Percentiles rank a stretch among this genome's conserved stretches.
Evolutionary conservation across 2,797 vertebrate species (phyloP).

Genomic region (Manis crassicaudata): DNA sequence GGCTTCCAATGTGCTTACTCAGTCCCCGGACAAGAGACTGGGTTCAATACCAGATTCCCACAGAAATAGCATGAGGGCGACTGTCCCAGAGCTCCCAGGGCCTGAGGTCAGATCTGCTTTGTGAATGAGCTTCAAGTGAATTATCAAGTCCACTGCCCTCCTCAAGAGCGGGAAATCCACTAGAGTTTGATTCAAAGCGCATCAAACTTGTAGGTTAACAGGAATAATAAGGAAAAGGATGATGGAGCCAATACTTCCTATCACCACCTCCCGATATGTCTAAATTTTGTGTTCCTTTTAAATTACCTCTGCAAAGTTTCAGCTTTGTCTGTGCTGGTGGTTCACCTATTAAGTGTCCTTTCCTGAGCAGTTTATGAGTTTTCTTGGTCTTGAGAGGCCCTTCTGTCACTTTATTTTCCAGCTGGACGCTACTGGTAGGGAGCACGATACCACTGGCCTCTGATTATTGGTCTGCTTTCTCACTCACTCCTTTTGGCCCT

Average conservation of each 20-base stretch:
- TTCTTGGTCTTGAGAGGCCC: background rate
- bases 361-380: fast-evolving
- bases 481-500: background rate
- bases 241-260: too few relatives aligned
- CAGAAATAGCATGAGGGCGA: background rate
- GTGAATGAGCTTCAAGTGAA: background rate
- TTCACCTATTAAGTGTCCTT: background rate
- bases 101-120: background rate
- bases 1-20: fast-evolving
- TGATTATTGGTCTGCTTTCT: too few relatives aligned
- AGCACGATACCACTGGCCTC: too few relatives aligned
- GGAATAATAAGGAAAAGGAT: background rate
- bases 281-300: background rate
- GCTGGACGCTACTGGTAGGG: background rate
- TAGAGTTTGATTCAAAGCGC: background rate
- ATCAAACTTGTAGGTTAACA: background rate
- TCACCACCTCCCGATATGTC: too few relatives aligned
- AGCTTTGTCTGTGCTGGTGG: background rate
- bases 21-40: background rate
- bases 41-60: background rate
- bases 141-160: background rate
- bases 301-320: background rate
- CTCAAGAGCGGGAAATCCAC: background rate
- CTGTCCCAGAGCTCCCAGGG: too few relatives aligned
- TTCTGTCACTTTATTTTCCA: background rate